Conservation (phyloP, 2,113 vertebrate species). For the Corythoichthys intestinalis region DNA sequence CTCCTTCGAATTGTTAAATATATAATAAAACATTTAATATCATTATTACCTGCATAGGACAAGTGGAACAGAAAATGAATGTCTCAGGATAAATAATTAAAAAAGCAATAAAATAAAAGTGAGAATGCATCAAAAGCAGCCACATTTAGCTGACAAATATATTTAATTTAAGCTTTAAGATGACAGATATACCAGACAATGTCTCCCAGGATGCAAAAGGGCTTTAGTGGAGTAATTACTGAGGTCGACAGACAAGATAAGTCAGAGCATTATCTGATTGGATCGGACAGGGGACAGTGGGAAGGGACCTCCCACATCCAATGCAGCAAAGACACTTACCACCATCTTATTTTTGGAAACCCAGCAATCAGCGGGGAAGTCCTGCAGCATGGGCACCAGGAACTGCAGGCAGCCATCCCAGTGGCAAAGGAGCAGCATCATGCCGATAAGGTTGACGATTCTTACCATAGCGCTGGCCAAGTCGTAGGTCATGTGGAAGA, state of each 20-base stretch:
- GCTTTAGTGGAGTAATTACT: constrained; percentile 60
- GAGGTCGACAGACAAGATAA: constrained; percentile 51
- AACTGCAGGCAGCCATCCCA: constrained; percentile 99
- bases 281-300: constrained; percentile 12
- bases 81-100: constrained; percentile 13
- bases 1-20: too few relatives aligned
- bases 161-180: constrained; percentile 41
- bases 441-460: constrained; percentile 94
- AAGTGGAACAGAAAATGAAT: too few relatives aligned
- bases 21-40: not conserved
- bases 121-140: constrained; percentile 17
- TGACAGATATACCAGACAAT: constrained; percentile 28
- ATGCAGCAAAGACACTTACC: constrained; percentile 76
- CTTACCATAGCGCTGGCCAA: constrained; percentile 93
- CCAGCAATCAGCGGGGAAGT: constrained; percentile 95
- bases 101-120: constrained; percentile 2
- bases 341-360: constrained; percentile 98
- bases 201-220: constrained; percentile 45
- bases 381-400: constrained; percentile 97
- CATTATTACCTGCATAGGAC: not conserved
- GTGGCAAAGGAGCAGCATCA: constrained; percentile 98
- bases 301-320: not conserved
- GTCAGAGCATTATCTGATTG: constrained; percentile 52
- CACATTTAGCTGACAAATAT: constrained; percentile 36
- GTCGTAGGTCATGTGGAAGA: constrained; percentile 99